Conservation (phyloP, 2,888 invertebrate species). For the Noctua comes region DNA sequence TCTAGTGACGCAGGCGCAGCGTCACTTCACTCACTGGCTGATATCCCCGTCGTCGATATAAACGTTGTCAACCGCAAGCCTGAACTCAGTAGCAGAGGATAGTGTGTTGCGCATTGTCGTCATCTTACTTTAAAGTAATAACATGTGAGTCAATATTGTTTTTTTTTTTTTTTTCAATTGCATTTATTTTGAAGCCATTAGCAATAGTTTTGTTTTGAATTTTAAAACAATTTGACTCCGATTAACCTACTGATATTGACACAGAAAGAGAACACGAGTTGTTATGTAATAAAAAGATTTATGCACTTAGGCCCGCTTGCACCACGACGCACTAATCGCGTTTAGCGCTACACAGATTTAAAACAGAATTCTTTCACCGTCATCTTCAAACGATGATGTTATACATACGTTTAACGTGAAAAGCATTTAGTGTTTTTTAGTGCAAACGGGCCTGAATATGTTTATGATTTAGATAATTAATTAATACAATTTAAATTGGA, state of each 20-base stretch:
- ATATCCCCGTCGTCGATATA: conserved; percentile 31
- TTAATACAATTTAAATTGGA: neutral
- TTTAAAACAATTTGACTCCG: neutral
- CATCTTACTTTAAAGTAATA: neutral
- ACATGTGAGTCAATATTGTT: conserved; percentile 23
- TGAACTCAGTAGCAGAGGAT: conserved; percentile 11
- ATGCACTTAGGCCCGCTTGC: neutral
- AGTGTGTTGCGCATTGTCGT: neutral
- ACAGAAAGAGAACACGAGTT: neutral
- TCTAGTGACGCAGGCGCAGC: conserved; percentile 1
- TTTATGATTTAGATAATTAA: neutral
- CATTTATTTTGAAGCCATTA: conserved; percentile 17
- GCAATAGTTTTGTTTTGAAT: conserved; percentile 1
- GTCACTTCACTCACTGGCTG: neutral
- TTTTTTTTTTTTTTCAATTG: neutral
- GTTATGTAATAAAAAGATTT: neutral
- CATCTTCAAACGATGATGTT: neutral
- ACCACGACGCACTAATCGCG: neutral
- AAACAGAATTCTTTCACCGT: neutral
- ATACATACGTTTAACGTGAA: neutral
- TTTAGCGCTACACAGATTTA: neutral
- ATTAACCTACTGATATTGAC: neutral
- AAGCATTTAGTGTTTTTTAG: neutral
- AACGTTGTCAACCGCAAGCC: neutral
- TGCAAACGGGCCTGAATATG: neutral